Conservation (phyloP, 2,797 vertebrate genomes). For the Tapera naevia region DNA sequence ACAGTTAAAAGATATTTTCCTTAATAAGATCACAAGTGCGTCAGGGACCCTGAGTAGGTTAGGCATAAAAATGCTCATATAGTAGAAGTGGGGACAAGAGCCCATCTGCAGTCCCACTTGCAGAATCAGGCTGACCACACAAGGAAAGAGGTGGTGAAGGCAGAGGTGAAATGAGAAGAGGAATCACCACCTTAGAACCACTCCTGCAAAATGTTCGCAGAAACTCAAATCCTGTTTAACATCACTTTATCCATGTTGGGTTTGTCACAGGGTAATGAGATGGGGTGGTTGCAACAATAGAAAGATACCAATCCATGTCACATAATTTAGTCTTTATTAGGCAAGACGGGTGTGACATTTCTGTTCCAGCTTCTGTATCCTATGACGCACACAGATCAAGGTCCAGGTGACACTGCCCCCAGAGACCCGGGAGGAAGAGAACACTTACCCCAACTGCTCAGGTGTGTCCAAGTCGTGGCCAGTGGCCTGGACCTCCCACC, state of each 20-base stretch:
- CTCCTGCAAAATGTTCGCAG: background rate
- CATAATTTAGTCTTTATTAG: background rate
- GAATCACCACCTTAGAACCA: background rate
- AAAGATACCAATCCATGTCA: background rate
- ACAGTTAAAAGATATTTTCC: background rate
- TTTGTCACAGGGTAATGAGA: background rate
- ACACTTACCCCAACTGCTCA: background rate
- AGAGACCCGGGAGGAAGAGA: background rate
- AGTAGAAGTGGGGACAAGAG: background rate
- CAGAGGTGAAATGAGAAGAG: background rate
- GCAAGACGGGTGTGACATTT: background rate
- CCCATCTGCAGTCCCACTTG: background rate
- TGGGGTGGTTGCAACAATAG: background rate
- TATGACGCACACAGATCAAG: background rate
- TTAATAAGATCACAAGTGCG: background rate
- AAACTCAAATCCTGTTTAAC: background rate
- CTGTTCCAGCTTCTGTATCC: background rate
- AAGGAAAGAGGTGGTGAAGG: fast-evolving
- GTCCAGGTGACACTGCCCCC: background rate
- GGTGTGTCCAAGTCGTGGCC: background rate
- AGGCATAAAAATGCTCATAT: background rate
- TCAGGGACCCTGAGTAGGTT: background rate
- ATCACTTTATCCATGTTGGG: background rate
- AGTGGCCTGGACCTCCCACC: background rate
- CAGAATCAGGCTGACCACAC: background rate